Conservation (phyloP, 1,140 invertebrate species). For the Bathynomus jamesi region DNA sequence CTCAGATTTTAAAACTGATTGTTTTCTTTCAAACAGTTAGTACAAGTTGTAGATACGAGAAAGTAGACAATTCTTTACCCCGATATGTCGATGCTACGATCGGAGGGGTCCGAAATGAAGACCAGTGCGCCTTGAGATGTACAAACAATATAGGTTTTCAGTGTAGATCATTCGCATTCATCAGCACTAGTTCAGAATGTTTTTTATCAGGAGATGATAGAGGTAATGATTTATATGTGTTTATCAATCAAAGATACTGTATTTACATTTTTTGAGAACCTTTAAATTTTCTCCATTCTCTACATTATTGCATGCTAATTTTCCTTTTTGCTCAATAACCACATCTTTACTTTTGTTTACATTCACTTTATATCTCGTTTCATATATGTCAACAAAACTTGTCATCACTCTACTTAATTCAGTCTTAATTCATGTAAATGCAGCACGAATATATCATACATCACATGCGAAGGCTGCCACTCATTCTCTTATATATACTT, state of each 20-base stretch:
- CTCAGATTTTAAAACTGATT: not conserved
- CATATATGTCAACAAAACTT: too few species aligned
- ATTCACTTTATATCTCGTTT: not conserved
- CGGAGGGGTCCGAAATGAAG: constrained; percentile 40
- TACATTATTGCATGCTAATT: too few species aligned
- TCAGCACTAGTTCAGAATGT: constrained; percentile 44
- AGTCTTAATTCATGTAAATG: too few species aligned
- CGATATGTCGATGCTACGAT: constrained; percentile 45
- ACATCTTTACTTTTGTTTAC: not conserved
- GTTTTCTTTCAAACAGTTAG: not conserved
- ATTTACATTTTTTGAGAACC: too few species aligned
- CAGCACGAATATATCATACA: too few species aligned
- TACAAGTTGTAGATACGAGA: constrained; percentile 22
- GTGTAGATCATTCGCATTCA: constrained; percentile 46
- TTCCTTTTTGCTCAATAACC: too few species aligned
- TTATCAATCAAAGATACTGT: too few species aligned
- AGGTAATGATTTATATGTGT: too few species aligned
- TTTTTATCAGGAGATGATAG: constrained; percentile 39
- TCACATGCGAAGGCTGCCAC: too few species aligned
- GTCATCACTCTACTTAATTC: too few species aligned
- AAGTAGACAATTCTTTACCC: constrained; percentile 43
- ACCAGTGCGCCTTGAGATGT: constrained; percentile 43
- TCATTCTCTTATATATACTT: too few species aligned
- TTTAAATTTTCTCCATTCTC: too few species aligned
- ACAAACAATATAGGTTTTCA: constrained; percentile 43